Evolutionary conservation across 2,888 invertebrate species (phyloP).

Genomic region (Reticulitermes lucifugus): DNA sequence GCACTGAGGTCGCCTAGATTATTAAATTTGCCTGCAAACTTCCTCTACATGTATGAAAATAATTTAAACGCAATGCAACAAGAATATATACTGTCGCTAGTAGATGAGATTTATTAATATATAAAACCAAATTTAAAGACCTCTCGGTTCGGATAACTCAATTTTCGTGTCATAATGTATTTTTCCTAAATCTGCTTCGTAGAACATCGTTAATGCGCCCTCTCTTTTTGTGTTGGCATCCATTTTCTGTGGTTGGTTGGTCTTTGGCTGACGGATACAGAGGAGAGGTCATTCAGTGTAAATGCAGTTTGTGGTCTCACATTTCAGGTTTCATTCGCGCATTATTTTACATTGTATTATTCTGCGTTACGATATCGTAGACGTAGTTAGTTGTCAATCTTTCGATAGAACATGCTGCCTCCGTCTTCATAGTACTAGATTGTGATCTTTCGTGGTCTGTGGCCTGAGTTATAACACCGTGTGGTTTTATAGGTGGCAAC

Average conservation of each 20-base stretch:
- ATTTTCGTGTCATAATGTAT: background rate
- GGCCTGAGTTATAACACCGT: too few relatives aligned
- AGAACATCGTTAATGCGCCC: background rate
- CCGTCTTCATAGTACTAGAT: too few relatives aligned
- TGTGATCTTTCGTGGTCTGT: too few relatives aligned
- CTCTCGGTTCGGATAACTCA: conserved; percentile 12
- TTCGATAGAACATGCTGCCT: too few relatives aligned
- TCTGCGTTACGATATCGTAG: too few relatives aligned
- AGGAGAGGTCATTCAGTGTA: too few relatives aligned
- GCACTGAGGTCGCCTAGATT: conserved; percentile 1
- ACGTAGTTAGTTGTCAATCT: too few relatives aligned
- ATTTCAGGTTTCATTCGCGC: too few relatives aligned
- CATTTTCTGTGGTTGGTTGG: background rate
- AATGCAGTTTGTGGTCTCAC: too few relatives aligned
- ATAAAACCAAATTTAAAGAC: conserved; percentile 16
- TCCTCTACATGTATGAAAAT: background rate
- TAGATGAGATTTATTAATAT: background rate
- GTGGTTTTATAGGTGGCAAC: too few relatives aligned
- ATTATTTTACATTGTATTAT: too few relatives aligned
- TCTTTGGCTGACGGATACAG: too few relatives aligned
- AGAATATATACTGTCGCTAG: background rate
- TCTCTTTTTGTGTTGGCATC: background rate
- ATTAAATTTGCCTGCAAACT: background rate
- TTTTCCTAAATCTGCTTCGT: background rate
- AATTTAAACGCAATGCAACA: background rate